Base-by-base conservation (phyloP, 1,140 invertebrate species). In the Neodiprion lecontei region DNA sequence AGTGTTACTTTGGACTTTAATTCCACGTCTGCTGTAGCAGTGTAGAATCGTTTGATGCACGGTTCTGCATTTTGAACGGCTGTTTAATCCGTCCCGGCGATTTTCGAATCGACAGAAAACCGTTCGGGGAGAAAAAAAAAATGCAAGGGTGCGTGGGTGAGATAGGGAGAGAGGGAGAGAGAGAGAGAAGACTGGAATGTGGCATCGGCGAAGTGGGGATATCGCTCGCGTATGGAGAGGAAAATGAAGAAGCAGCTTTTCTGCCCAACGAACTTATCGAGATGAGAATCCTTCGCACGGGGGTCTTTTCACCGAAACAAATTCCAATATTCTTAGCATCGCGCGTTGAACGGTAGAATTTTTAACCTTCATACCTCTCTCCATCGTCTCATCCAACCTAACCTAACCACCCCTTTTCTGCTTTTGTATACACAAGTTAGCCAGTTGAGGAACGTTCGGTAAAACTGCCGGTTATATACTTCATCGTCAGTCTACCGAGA, bases 401-500 rank as follows among this genome's bases (percentile, higher is more conserved):
- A 40, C 5, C 2, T 40, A 40, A 40, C 53, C 9, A 12, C 7
- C 53, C 11, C 53, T 61, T 61, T 61, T 61, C 7, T 14, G 53
- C 53, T 61, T 61, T 61, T 17, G 53, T 61, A 40, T 40, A 61
- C 11, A 17, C 53, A 12, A 61, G 53, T 61, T 17, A 61, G 53
- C n/a, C 53, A 5, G 28, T 40, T 40, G 28, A 40, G 28, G 28
- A 40, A 40, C 28, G 28, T 21, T 21, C 10, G 50, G 50, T 53
- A 53, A 53, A 21, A n/a, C 50, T 53, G 50, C 10, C 50, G 50
- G 50, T 12, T 61, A 17, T 61, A 8, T 61, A 61, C n/a, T 9
- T 76, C 74, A 69, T 67, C 48, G 40, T 9, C 48, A 21, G 61
- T 10, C 21, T 11, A 48, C 21, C 48, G 67, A 50, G 61, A 23